Evolutionary conservation across 2,113 vertebrate genomes (phyloP).

Genomic region (Takifugu bimaculatus): DNA sequence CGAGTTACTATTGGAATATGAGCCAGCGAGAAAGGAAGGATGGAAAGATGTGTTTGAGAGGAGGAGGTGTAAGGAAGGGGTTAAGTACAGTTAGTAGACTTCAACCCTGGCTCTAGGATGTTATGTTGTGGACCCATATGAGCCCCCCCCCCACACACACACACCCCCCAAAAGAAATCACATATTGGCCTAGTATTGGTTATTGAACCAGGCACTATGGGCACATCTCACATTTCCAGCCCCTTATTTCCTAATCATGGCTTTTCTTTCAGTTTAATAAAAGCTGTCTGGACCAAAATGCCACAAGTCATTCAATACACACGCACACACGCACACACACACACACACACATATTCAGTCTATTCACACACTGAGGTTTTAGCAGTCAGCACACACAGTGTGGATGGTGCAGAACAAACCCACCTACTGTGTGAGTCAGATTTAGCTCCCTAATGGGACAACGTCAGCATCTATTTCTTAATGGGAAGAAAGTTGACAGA

Average conservation of each 20-base stretch:
- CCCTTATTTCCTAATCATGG: constrained; percentile 10
- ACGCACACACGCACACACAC: constrained; percentile 21
- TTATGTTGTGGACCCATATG: too few species aligned
- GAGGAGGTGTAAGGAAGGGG: constrained; percentile 8
- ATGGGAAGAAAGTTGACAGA: constrained; percentile 18
- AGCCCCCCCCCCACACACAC: background rate
- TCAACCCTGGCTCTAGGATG: too few species aligned
- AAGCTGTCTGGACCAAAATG: constrained; percentile 31
- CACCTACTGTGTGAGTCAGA: constrained; percentile 48
- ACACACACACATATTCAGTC: constrained; percentile 9
- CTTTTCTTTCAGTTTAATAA: constrained; percentile 43
- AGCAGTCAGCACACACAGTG: constrained; percentile 44
- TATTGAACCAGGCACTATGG: constrained; percentile 21
- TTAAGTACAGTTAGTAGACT: constrained; percentile 1
- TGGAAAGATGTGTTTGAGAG: background rate
- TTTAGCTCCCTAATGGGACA: constrained; percentile 51
- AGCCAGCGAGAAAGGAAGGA: constrained; percentile 13
- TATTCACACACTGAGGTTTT: constrained; percentile 27
- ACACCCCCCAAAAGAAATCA: too few species aligned
- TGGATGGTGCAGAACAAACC: constrained; percentile 22
- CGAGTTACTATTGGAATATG: constrained; percentile 6
- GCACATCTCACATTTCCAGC: background rate
- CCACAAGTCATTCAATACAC: constrained; percentile 20
- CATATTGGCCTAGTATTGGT: constrained; percentile 21
- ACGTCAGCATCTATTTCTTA: constrained; percentile 36